Base-by-base conservation (phyloP, 2,113 vertebrate species). In the Hippolais icterina region DNA sequence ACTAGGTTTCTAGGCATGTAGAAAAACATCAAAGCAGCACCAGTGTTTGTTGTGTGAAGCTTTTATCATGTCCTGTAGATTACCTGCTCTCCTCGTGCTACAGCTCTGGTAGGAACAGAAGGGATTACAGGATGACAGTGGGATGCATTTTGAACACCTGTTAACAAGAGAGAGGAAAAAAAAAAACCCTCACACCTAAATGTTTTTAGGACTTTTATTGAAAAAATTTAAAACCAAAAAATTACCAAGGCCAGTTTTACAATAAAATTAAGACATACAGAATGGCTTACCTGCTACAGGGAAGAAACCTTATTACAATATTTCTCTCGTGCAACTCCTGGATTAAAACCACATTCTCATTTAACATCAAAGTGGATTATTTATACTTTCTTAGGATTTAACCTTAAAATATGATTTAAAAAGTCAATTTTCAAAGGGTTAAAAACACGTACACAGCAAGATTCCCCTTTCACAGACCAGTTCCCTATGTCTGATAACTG, bases 131-230 rank as follows among this genome's bases (percentile, higher is more conserved):
- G 21, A 37, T 59, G 39, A 76, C 41, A 70, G 57, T 1, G 11
- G 47, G 50, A 91, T 42, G 29, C 17, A 39, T 56, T 91, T 16
- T 54, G 21, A 88, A 80, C 47, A 70, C 12, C 19, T 80, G 13
- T 47, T 85, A 71, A 53, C 10, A 64, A 47, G 13, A 79, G 46
- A 79, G 19, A 57, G n/a, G 79, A 37, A 37, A 33, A 33, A 50
- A 33, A 6, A 4, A 2, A 1, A 1, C 63, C 9, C 25, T 28
- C 54, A 66, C 59, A 50, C 4, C 15, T 46, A n/a, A 24, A 11
- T 57, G 8, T 47, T 78, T 83, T 66, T 6, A 89, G 10, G 15
- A 35, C 42, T 92, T 97, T 97, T 96, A 96, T 93, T 96, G 75
- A 85, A 96, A 97, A 95, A 93, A 15, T 5, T 91, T 63, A 47